A percentile compares a stretch with the other conserved stretches of the same genome.
phyloP scores from a whole-genome alignment of 2,797 vertebrate genomes.

The Meda fulgida region DNA sequence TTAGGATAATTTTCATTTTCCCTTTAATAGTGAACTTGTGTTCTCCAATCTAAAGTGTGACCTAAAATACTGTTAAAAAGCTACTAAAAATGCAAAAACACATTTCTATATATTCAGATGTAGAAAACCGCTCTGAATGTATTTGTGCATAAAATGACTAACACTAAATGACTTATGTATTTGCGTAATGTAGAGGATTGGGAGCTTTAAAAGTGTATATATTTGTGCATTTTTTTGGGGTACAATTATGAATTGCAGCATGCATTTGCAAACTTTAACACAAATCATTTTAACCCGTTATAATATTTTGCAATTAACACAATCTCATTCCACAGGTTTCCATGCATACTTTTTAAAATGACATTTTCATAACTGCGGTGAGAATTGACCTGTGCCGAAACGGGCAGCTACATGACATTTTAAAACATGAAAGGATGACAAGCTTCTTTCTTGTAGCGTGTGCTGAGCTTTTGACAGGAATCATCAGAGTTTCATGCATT shows the following conservation, averaged over 20 bases:
- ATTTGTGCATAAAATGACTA: neutral
- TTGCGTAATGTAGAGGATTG: too few species aligned
- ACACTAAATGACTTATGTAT: neutral
- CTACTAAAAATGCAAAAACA: neutral
- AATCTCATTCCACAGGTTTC: neutral
- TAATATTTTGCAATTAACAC: neutral
- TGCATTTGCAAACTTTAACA: neutral
- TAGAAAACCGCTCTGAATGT: neutral
- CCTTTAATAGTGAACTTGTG: too few species aligned
- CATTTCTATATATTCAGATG: neutral
- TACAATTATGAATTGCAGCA: neutral
- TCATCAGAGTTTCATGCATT: neutral
- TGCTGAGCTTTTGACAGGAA: neutral
- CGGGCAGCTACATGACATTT: neutral
- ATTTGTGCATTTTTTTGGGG: too few species aligned
- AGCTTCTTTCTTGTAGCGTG: neutral
- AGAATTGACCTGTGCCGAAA: slow-evolving; percentile 6
- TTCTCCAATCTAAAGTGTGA: too few species aligned
- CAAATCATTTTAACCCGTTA: neutral
- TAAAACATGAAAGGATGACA: slow-evolving; percentile 2
- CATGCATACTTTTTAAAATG: neutral
- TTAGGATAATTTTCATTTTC: too few species aligned
- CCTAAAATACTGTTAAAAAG: neutral
- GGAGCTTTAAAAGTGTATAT: too few species aligned
- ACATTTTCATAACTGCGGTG: neutral